phyloP scores from a whole-genome alignment of 2,797 vertebrate species.

The Nasua narica region DNA sequence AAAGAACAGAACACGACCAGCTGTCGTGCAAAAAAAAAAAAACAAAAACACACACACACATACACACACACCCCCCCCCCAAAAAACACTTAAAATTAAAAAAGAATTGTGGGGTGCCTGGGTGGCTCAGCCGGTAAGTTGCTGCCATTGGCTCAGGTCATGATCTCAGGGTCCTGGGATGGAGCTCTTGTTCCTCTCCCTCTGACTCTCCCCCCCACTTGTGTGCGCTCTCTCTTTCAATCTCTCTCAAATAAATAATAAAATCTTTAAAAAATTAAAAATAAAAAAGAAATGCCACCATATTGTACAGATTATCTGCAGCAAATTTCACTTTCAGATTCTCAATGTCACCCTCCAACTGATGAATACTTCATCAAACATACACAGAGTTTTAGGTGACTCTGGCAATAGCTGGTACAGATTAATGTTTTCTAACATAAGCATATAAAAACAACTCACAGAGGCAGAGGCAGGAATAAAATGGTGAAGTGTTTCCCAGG shows the following conservation, averaged over 20 bases:
- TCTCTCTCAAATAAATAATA: background rate
- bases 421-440: background rate
- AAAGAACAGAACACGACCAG: background rate
- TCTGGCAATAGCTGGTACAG: background rate
- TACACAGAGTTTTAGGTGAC: background rate
- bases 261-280: background rate
- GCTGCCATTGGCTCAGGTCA: background rate
- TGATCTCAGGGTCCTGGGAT: background rate
- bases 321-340: background rate
- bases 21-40: background rate
- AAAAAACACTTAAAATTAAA: background rate
- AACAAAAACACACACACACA: background rate
- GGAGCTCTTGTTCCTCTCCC: background rate
- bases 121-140: background rate
- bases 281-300: background rate
- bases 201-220: background rate
- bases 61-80: no score
- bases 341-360: background rate
- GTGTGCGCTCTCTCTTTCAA: background rate
- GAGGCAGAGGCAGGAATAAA: slow-evolving; percentile 6
- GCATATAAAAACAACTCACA: background rate
- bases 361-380: background rate
- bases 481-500: background rate
- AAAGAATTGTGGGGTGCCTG: background rate
- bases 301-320: background rate